Evolutionary conservation across 2,888 invertebrate species (phyloP).

Genomic region (Rhaphigaster nebulosa): DNA sequence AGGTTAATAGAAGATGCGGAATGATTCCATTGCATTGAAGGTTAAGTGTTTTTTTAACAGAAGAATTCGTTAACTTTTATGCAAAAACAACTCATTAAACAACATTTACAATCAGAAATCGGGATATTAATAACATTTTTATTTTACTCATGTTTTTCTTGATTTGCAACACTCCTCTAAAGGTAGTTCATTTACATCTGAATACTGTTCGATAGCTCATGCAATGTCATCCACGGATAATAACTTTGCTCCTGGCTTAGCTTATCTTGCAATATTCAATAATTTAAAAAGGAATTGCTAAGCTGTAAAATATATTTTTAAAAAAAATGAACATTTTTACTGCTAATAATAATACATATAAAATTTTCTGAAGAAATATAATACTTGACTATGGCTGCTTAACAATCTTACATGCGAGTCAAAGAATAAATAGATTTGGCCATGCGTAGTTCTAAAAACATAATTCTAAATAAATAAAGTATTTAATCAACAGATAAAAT

Average conservation of each 20-base stretch:
- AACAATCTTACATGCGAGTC: too few relatives aligned
- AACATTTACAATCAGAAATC: not conserved
- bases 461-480: too few relatives aligned
- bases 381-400: too few relatives aligned
- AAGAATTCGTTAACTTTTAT: not conserved
- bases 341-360: too few relatives aligned
- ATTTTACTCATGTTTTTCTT: not conserved
- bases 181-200: not conserved
- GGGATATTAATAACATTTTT: not conserved
- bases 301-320: too few relatives aligned
- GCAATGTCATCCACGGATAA: not conserved
- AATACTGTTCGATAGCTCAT: not conserved
- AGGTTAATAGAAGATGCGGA: not conserved
- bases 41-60: not conserved
- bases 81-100: not conserved
- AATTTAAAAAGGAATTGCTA: too few relatives aligned
- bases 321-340: too few relatives aligned
- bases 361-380: too few relatives aligned
- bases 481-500: too few relatives aligned
- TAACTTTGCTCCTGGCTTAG: not conserved
- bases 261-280: not conserved
- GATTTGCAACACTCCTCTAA: not conserved
- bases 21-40: conserved; percentile 10
- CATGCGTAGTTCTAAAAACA: too few relatives aligned
- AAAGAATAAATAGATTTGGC: too few relatives aligned